These are phyloP conservation scores for Fragum fragum DNA, from an alignment of 2,888 invertebrate genomes.

Conservation along the genomic window DNA sequence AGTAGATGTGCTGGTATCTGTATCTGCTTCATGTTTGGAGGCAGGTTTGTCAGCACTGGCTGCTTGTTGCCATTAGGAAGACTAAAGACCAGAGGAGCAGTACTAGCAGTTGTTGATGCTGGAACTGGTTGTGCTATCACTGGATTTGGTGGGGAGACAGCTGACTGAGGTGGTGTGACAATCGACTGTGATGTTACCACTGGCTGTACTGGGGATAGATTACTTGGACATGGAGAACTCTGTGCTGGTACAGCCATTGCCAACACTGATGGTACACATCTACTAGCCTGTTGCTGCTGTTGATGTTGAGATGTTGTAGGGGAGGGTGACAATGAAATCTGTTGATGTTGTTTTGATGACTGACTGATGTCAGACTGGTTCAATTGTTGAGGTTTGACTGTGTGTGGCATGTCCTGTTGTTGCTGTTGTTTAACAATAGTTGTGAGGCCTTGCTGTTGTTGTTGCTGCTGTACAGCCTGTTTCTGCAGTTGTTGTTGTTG, in stretches of 20 bases:
- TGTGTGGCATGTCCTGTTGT: conserved; percentile 9
- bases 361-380: conserved; percentile 32
- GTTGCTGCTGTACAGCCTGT: conserved; percentile 66
- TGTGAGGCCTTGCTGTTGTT: conserved; percentile 50
- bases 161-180: conserved; percentile 34
- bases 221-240: conserved; percentile 37
- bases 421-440: conserved; percentile 54
- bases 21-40: conserved; percentile 69
- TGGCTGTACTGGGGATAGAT: conserved; percentile 39
- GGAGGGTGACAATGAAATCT: conserved; percentile 31
- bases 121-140: conserved; percentile 41
- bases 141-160: conserved; percentile 47
- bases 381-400: conserved; percentile 25
- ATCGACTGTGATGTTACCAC: conserved; percentile 39
- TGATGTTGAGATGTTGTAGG: conserved; percentile 53
- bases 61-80: conserved; percentile 56
- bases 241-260: conserved; percentile 48
- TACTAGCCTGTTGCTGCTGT: not conserved
- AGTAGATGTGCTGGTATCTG: conserved; percentile 75
- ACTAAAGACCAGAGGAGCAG: conserved; percentile 56
- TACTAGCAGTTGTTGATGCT: conserved; percentile 46
- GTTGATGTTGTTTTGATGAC: conserved; percentile 18
- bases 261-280: not conserved
- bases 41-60: conserved; percentile 50
- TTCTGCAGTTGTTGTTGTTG: conserved; percentile 72